A percentile compares a stretch with the other conserved stretches of the same genome.
These are phyloP conservation scores for Danio kyathit DNA, from an alignment of 2,797 vertebrate species.

Conservation along the genomic window DNA sequence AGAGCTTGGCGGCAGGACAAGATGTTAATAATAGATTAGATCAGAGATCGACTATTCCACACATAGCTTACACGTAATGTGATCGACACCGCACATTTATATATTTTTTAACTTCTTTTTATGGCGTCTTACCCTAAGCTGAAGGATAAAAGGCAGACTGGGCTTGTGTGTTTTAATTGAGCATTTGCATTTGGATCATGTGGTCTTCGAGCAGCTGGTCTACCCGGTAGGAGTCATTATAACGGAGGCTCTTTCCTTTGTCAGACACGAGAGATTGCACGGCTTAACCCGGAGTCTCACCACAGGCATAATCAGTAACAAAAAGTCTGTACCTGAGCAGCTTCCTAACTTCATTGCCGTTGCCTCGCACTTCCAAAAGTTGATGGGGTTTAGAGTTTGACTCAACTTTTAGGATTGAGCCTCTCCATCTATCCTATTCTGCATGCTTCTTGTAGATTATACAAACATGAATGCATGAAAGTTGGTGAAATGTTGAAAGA, in stretches of 20 bases:
- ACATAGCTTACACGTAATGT: constrained; percentile 4
- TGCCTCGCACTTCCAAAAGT: neutral
- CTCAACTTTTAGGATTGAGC: constrained; percentile 67
- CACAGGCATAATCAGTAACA: constrained; percentile 55
- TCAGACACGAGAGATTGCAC: constrained; percentile 75
- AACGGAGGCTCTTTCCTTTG: constrained; percentile 78
- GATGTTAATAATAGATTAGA: constrained; percentile 46
- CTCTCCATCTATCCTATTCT: constrained; percentile 60
- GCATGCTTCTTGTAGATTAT: constrained; percentile 3
- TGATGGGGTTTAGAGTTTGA: constrained; percentile 50
- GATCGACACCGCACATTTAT: neutral
- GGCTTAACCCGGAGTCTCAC: constrained; percentile 64
- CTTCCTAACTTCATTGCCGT: neutral
- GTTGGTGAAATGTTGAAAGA: constrained; percentile 31
- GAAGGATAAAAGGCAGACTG: neutral
- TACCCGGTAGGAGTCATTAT: constrained; percentile 80
- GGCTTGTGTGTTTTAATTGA: constrained; percentile 19
- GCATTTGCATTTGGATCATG: constrained; percentile 27
- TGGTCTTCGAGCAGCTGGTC: constrained; percentile 71
- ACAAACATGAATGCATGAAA: constrained; percentile 28
- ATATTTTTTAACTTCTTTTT: neutral
- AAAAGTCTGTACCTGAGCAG: constrained; percentile 53
- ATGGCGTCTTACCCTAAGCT: neutral
- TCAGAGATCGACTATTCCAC: neutral
- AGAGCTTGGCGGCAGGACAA: neutral